Evolutionary conservation across 2,113 vertebrate genomes (phyloP).

Genomic region (Myotis davidii): DNA sequence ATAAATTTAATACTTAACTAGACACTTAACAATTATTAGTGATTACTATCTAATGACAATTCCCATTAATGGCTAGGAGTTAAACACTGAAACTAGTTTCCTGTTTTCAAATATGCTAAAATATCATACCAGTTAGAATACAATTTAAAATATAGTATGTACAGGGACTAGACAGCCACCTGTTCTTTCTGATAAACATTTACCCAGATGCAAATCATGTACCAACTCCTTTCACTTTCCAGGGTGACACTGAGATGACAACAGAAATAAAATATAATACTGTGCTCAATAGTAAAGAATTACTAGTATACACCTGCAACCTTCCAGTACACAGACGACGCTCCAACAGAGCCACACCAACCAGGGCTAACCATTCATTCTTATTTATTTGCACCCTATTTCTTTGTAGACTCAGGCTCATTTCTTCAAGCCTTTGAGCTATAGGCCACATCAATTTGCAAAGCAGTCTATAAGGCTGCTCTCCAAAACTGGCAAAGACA

Average conservation of each 20-base stretch:
- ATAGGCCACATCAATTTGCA: background rate
- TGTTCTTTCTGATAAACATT: constrained; percentile 42
- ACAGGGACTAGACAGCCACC: background rate
- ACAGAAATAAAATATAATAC: constrained; percentile 20
- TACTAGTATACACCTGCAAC: background rate
- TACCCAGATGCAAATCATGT: constrained; percentile 1
- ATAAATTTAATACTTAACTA: constrained; percentile 4
- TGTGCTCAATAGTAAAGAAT: background rate
- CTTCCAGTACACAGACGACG: too few relatives aligned
- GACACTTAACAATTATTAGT: background rate
- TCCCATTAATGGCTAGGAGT: background rate
- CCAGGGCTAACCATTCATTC: background rate
- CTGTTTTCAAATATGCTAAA: background rate
- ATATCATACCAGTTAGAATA: background rate
- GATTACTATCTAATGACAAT: constrained; percentile 21
- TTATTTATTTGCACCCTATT: background rate
- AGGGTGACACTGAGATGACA: constrained; percentile 4
- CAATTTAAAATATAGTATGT: background rate
- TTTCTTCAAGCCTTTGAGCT: constrained; percentile 26
- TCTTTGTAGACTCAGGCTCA: constrained; percentile 25
- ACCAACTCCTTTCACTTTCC: constrained; percentile 29
- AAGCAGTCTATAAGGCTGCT: constrained; percentile 25
- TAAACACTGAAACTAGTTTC: background rate
- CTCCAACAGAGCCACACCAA: too few relatives aligned
- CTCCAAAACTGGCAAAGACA: background rate